A percentile compares a stretch with the other conserved stretches of the same genome.
Conservation (phyloP, 2,113 vertebrate species). For the Ammodytes dubius region DNA sequence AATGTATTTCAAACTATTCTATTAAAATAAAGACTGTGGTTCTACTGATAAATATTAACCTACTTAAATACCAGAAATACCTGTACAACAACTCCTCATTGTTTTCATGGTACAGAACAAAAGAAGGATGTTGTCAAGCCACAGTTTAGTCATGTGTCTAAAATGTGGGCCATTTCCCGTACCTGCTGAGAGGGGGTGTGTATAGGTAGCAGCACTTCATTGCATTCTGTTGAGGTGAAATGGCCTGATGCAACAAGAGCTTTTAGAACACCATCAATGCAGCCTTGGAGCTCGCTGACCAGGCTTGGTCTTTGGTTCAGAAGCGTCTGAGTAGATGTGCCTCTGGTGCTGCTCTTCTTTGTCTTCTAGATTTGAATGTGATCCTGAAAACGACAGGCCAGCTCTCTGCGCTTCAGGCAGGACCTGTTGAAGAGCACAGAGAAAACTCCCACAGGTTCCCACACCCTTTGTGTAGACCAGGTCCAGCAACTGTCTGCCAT, state of each 20-base stretch:
- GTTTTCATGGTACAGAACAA: not conserved
- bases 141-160: not conserved
- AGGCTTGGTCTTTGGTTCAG: conserved; percentile 80
- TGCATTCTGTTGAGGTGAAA: conserved; percentile 83
- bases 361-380: not conserved
- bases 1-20: not conserved
- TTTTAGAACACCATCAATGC: conserved; percentile 77
- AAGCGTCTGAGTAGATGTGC: conserved; percentile 70
- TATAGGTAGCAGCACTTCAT: conserved; percentile 84
- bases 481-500: conserved; percentile 85
- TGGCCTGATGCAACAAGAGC: conserved; percentile 72
- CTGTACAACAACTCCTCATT: not conserved
- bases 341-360: conserved; percentile 11
- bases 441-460: conserved; percentile 75
- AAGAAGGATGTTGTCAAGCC: not conserved
- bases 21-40: not conserved
- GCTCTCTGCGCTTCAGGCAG: conserved; percentile 69
- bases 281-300: conserved; percentile 79
- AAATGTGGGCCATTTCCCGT: not conserved
- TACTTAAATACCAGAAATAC: not conserved
- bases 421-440: conserved; percentile 74
- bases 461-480: conserved; percentile 83
- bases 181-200: conserved; percentile 89
- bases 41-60: not conserved
- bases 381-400: conserved; percentile 47